A percentile compares a stretch with the other conserved stretches of the same genome.
These are phyloP conservation scores for Phalacrocorax aristotelis DNA, from an alignment of 2,113 vertebrate species.

Conservation along the genomic window DNA sequence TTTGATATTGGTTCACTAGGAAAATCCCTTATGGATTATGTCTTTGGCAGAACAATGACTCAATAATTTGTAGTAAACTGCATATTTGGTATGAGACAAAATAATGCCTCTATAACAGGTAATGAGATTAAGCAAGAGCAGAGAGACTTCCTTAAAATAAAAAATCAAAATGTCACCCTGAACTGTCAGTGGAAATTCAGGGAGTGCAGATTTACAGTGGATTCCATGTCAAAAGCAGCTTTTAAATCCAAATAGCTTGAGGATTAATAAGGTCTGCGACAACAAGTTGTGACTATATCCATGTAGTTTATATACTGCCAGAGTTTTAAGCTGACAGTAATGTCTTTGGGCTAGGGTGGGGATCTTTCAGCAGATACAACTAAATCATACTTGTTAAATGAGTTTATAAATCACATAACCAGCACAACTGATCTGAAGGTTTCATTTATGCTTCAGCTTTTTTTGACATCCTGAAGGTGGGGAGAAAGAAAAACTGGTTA, in stretches of 20 bases:
- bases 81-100: conserved; percentile 16
- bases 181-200: conserved; percentile 59
- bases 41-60: conserved; percentile 61
- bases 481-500: background rate
- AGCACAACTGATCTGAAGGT: background rate
- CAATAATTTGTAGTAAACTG: conserved; percentile 59
- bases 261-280: conserved; percentile 67
- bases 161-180: conserved; percentile 52
- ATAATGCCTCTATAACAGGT: conserved; percentile 44
- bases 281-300: conserved; percentile 67
- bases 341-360: conserved; percentile 45
- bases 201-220: conserved; percentile 43
- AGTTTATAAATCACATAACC: conserved; percentile 33
- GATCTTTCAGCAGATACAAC: conserved; percentile 34
- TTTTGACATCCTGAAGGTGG: background rate
- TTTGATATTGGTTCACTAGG: conserved; percentile 43
- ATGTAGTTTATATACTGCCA: conserved; percentile 53
- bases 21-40: conserved; percentile 57
- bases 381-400: conserved; percentile 50
- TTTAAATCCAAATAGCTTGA: conserved; percentile 62
- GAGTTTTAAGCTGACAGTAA: conserved; percentile 63
- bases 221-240: conserved; percentile 58
- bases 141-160: conserved; percentile 48
- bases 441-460: background rate
- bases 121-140: conserved; percentile 64